Percentiles rank a stretch among this genome's conserved stretches.
Evolutionary conservation across 2,113 vertebrate genomes (phyloP).

Genomic region (Seriola rivoliana): DNA sequence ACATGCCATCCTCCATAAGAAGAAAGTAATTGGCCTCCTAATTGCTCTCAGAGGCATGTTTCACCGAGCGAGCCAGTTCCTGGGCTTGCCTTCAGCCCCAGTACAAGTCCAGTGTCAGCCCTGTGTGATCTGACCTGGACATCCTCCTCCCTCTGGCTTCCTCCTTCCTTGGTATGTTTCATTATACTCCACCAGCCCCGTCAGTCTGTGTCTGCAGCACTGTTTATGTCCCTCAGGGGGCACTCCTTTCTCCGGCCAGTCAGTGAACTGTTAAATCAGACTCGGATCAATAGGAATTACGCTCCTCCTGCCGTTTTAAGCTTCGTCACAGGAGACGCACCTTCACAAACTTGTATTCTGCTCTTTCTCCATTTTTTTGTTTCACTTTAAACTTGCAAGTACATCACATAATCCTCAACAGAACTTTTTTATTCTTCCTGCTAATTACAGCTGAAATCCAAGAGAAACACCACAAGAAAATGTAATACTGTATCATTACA

Average conservation of each 20-base stretch:
- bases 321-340: conserved; percentile 40
- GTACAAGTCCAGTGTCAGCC: conserved; percentile 52
- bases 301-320: conserved; percentile 51
- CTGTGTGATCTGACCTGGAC: conserved; percentile 51
- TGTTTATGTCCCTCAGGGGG: conserved; percentile 56
- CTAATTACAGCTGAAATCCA: conserved; percentile 7
- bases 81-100: conserved; percentile 31
- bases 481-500: neutral
- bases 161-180: conserved; percentile 18
- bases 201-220: conserved; percentile 34
- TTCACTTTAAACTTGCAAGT: conserved; percentile 9
- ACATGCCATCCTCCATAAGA: conserved; percentile 57
- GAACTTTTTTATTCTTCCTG: neutral
- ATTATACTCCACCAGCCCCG: conserved; percentile 10
- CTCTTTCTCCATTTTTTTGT: neutral
- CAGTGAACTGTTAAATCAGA: conserved; percentile 62
- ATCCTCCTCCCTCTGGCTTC: conserved; percentile 3
- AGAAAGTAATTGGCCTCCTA: conserved; percentile 72
- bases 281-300: conserved; percentile 63
- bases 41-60: conserved; percentile 71
- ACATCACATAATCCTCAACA: neutral
- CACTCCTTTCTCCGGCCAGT: conserved; percentile 34
- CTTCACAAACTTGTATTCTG: conserved; percentile 18
- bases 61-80: conserved; percentile 21
- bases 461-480: neutral